Base-by-base conservation (phyloP, 2,888 invertebrate genomes). In the Branchellion lobata region DNA sequence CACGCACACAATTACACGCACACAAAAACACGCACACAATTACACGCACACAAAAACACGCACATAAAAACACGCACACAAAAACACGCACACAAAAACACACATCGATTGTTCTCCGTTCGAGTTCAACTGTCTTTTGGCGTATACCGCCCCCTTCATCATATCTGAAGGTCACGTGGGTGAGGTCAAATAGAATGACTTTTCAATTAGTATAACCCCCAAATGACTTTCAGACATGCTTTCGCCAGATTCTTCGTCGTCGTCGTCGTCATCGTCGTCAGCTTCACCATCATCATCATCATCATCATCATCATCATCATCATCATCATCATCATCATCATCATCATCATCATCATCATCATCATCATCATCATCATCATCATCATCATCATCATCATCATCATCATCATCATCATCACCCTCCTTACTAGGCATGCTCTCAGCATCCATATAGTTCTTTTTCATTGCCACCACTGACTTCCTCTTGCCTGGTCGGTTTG, bases 351-450 rank as follows among this genome's bases (percentile, higher is more conserved):
- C 53, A 24, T 75, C 75, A 27, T 31, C 75, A 8, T 75, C 51
- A 27, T 75, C 75, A 27, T 1, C 75, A 53, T 75, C 75, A 75
- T 75, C 71, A 71, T 33, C 31, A 31, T 24, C 24, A 47, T 47
- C 5, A 47, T 40, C 27, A 36, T 40, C 27, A 36, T 36, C 51
- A 36, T 74, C 33, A 74, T 24, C 51, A 8, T 47, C 27, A 36
- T 47, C 27, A 47, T 51, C 27, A 24, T 29, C 33, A 27, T 24
- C 27, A 47, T 8, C 8, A 24, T 5, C 21, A n/a, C 40, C 11
- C 11, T 75, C 14, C 11, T 33, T 72, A 77, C 27, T 27, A 93
- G 40, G 40, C 40, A 40, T 40, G 40, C 40, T 40, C 40, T 40
- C 40, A 14, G 40, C 40, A 14, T 40, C 40, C 40, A 40, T 40